These are phyloP conservation scores for Diceros bicornis DNA, from an alignment of 2,797 vertebrate species.

Conservation along the genomic window DNA sequence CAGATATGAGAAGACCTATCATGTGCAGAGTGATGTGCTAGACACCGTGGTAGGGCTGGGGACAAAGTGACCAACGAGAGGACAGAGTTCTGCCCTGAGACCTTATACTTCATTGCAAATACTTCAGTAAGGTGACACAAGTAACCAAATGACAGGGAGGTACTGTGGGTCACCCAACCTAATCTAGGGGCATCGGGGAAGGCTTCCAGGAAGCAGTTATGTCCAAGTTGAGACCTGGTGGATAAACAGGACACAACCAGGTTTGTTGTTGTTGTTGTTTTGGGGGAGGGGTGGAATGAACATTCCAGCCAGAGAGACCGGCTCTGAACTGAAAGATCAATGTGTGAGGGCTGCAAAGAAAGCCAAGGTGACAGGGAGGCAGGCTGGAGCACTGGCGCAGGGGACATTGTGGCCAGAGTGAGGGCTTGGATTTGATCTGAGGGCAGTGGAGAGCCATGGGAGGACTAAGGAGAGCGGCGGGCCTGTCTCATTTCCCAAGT, in stretches of 20 bases:
- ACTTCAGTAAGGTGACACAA: neutral
- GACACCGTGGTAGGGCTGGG: neutral
- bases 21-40: neutral
- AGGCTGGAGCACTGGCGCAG: neutral
- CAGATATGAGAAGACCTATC: neutral
- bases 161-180: neutral
- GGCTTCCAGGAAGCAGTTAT: neutral
- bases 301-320: neutral
- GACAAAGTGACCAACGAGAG: neutral
- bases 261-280: neutral
- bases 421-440: neutral
- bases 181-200: neutral
- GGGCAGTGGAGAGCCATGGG: neutral
- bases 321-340: constrained; percentile 1
- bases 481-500: neutral
- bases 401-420: neutral
- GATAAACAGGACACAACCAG: neutral
- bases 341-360: neutral
- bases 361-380: neutral
- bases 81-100: neutral
- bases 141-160: neutral
- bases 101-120: neutral
- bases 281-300: neutral
- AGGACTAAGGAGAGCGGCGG: neutral
- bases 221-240: neutral